Evolutionary conservation across 2,113 vertebrate genomes (phyloP).

Genomic region (Carassius gibelio): DNA sequence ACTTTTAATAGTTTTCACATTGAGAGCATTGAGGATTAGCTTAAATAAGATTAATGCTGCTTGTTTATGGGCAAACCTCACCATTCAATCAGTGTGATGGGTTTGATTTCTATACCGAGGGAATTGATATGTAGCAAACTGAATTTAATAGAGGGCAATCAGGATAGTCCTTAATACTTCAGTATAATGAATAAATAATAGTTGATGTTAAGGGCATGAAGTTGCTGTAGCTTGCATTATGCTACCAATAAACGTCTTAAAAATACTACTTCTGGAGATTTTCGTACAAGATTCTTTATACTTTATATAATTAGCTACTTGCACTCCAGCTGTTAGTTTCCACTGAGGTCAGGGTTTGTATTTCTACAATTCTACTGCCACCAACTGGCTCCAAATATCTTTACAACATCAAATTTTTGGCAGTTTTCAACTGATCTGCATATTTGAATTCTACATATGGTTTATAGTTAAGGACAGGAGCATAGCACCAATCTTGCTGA

Average conservation of each 20-base stretch:
- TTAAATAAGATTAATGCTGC: slow-evolving; percentile 19
- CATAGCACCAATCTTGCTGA: too few species aligned
- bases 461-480: not conserved
- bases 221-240: not conserved
- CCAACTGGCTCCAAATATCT: slow-evolving; percentile 11
- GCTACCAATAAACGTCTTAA: not conserved
- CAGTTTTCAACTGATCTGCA: not conserved
- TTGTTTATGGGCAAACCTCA: not conserved
- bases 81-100: slow-evolving; percentile 7
- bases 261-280: not conserved
- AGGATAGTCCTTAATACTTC: not conserved
- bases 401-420: not conserved
- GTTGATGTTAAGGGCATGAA: not conserved
- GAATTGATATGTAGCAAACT: not conserved
- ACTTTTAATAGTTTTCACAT: slow-evolving; percentile 26
- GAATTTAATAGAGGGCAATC: slow-evolving; percentile 3
- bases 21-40: not conserved
- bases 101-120: not conserved
- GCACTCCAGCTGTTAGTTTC: not conserved
- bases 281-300: not conserved
- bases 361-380: slow-evolving; percentile 35
- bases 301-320: not conserved
- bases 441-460: not conserved
- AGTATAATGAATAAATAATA: not conserved
- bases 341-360: not conserved